Evolutionary conservation across 2,113 vertebrate species (phyloP).

Genomic region (Gallinago undulata): DNA sequence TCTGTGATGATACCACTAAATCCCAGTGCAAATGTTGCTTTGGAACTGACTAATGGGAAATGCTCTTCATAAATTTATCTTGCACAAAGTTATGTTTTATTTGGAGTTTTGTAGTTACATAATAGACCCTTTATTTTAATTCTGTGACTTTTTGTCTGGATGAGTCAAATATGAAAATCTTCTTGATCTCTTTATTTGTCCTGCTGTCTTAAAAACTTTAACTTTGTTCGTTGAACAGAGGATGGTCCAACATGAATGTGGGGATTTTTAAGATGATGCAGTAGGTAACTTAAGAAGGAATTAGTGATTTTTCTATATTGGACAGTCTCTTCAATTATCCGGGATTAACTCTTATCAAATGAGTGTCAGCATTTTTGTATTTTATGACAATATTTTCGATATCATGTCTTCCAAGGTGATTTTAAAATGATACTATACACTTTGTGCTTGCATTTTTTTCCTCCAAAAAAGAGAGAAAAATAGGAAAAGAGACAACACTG

Average conservation of each 20-base stretch:
- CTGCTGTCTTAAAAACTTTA: neutral
- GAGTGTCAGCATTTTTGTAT: neutral
- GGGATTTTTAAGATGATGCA: neutral
- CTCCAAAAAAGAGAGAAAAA: neutral
- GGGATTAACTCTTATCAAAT: neutral
- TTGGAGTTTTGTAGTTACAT: neutral
- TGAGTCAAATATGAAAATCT: conserved; percentile 7
- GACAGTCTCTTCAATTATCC: neutral
- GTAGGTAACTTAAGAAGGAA: neutral
- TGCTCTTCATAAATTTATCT: neutral
- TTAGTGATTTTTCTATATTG: neutral
- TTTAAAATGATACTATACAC: neutral
- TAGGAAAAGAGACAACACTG: neutral
- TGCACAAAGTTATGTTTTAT: neutral
- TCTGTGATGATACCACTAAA: neutral
- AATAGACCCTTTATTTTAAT: neutral
- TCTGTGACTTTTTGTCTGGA: neutral
- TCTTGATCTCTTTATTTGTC: neutral
- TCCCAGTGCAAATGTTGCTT: neutral
- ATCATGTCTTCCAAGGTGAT: neutral
- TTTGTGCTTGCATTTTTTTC: neutral
- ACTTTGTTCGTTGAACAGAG: neutral
- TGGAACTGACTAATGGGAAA: neutral
- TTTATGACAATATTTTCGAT: neutral
- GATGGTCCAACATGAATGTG: neutral